Evolutionary conservation across 2,113 vertebrate species (phyloP).

Genomic region (Lepisosteus oculatus): DNA sequence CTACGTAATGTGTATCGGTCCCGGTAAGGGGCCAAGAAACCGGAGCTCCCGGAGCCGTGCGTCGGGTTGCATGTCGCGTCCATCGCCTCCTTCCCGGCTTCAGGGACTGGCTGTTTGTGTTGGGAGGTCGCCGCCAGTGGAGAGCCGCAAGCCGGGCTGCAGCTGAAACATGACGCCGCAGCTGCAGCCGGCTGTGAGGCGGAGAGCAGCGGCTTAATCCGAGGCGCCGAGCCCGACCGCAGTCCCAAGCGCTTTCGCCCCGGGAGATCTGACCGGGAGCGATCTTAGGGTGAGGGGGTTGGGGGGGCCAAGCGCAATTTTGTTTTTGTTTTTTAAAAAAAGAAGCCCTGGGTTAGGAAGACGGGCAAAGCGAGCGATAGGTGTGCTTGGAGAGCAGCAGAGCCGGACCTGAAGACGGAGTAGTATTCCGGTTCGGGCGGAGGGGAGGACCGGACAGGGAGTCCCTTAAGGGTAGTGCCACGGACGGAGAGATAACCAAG

Average conservation of each 20-base stretch:
- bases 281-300: conserved; percentile 5
- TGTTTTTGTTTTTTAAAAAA: no score
- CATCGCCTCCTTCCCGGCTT: background rate
- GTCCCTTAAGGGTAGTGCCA: no score
- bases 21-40: conserved; percentile 13
- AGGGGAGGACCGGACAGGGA: no score
- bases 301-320: conserved; percentile 18
- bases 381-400: no score
- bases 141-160: conserved; percentile 26
- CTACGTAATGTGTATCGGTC: conserved; percentile 17
- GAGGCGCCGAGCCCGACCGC: background rate
- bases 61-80: background rate
- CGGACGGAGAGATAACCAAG: no score
- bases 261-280: background rate
- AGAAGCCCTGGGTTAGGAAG: no score
- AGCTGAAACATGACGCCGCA: conserved; percentile 49
- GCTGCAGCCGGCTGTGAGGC: conserved; percentile 39
- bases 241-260: conserved; percentile 2
- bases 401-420: no score
- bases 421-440: no score
- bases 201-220: conserved; percentile 12
- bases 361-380: no score
- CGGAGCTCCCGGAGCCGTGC: background rate
- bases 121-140: background rate
- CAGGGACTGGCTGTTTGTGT: conserved; percentile 19